Conservation (phyloP, 2,113 vertebrate species). For the Neofelis nebulosa region DNA sequence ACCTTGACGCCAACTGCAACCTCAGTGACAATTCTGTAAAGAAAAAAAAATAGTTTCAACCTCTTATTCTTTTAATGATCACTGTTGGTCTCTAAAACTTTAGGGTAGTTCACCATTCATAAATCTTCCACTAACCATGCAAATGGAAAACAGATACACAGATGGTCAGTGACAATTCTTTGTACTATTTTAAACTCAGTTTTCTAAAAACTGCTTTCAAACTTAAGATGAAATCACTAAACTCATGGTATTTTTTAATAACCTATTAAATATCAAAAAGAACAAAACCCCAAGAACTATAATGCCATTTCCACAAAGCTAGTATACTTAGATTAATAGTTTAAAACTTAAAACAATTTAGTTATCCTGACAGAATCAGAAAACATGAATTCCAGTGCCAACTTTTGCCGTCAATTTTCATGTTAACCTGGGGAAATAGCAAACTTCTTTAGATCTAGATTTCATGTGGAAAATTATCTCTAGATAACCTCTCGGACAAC, state of each 20-base stretch:
- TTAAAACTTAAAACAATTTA: neutral
- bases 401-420: neutral
- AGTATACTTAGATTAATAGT: neutral
- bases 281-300: neutral
- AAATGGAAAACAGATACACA: neutral
- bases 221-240: neutral
- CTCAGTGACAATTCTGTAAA: conserved; percentile 94
- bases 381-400: neutral
- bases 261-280: neutral
- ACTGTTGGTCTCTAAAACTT: neutral
- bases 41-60: conserved; percentile 64
- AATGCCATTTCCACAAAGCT: neutral
- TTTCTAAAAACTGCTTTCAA: conserved; percentile 23
- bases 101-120: neutral
- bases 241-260: neutral
- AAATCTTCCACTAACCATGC: neutral
- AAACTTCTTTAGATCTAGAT: neutral
- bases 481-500: neutral
- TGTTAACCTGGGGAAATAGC: neutral
- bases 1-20: conserved; percentile 99
- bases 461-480: neutral
- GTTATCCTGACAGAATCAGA: neutral
- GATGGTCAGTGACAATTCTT: neutral
- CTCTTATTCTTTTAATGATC: neutral
- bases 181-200: neutral